Percentiles rank a stretch among this genome's conserved stretches.
These are phyloP conservation scores for Netelia melanura DNA, from an alignment of 2,888 invertebrate genomes.

Conservation along the genomic window DNA sequence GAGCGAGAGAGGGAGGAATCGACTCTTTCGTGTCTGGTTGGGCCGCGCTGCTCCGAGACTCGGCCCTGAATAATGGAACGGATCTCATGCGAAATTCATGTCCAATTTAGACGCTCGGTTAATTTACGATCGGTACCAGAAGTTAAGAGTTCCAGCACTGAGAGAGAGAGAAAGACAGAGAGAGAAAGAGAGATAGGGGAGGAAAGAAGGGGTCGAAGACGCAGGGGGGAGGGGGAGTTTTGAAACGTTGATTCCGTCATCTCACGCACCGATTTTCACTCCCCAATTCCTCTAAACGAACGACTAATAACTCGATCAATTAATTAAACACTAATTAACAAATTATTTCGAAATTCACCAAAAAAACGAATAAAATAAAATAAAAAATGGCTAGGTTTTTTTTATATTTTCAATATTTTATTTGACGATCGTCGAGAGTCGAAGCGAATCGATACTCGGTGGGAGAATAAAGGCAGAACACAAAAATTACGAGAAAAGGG, in stretches of 20 bases:
- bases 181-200: neutral
- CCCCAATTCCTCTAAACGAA: neutral
- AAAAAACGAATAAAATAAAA: too few relatives aligned
- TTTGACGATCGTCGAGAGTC: neutral
- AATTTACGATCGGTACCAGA: conserved; percentile 76
- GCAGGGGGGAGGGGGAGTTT: conserved; percentile 5
- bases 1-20: conserved; percentile 24
- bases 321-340: neutral
- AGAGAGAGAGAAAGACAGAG: conserved; percentile 7
- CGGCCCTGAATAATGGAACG: conserved; percentile 75
- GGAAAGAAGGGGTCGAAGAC: neutral
- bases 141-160: conserved; percentile 68
- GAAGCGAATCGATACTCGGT: conserved; percentile 44
- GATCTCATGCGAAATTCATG: conserved; percentile 78
- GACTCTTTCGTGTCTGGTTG: conserved; percentile 53
- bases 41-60: conserved; percentile 37
- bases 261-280: neutral
- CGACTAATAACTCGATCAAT: neutral
- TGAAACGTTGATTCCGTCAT: neutral
- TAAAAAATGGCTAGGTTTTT: too few relatives aligned
- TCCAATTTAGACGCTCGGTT: conserved; percentile 77
- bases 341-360: neutral
- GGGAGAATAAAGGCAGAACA: conserved; percentile 41
- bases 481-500: conserved; percentile 9
- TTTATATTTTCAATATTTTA: too few relatives aligned